Percentiles rank a stretch among this genome's conserved stretches.
These are phyloP conservation scores for Theocolax elegans DNA, from an alignment of 1,140 invertebrate genomes.

Conservation along the genomic window DNA sequence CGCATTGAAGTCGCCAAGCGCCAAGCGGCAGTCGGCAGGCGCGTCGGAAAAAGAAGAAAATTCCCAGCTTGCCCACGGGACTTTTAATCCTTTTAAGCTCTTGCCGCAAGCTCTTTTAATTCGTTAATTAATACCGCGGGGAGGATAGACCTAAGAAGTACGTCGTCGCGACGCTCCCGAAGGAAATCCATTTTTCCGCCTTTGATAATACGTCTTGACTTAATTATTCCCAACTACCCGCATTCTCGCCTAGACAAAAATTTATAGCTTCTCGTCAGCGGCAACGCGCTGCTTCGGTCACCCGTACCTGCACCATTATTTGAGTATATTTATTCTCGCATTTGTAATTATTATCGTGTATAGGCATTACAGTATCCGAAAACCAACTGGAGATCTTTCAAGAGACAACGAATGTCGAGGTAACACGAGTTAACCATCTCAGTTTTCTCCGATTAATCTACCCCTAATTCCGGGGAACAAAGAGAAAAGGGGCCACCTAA, in stretches of 20 bases:
- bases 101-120: slow-evolving; percentile 21
- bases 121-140: slow-evolving; percentile 38
- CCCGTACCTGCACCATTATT: too few relatives aligned
- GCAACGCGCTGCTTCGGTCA: too few relatives aligned
- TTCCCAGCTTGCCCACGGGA: slow-evolving; percentile 15
- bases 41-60: too few relatives aligned
- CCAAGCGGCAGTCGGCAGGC: too few relatives aligned
- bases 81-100: slow-evolving; percentile 33
- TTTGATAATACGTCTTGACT: slow-evolving; percentile 20
- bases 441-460: slow-evolving; percentile 1
- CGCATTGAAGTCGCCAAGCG: slow-evolving; percentile 34
- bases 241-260: too few relatives aligned
- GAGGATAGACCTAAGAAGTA: not conserved
- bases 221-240: slow-evolving; percentile 23
- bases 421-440: too few relatives aligned
- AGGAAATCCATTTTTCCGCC: slow-evolving; percentile 29
- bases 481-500: not conserved
- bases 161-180: slow-evolving; percentile 22
- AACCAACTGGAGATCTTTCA: too few relatives aligned
- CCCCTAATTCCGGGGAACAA: not conserved
- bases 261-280: too few relatives aligned
- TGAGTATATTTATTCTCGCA: too few relatives aligned
- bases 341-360: too few relatives aligned
- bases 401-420: too few relatives aligned
- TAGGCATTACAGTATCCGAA: too few relatives aligned